Percentiles rank a stretch among this genome's conserved stretches.
Evolutionary conservation across 2,113 vertebrate species (phyloP).

Genomic region (Gadus macrocephalus): DNA sequence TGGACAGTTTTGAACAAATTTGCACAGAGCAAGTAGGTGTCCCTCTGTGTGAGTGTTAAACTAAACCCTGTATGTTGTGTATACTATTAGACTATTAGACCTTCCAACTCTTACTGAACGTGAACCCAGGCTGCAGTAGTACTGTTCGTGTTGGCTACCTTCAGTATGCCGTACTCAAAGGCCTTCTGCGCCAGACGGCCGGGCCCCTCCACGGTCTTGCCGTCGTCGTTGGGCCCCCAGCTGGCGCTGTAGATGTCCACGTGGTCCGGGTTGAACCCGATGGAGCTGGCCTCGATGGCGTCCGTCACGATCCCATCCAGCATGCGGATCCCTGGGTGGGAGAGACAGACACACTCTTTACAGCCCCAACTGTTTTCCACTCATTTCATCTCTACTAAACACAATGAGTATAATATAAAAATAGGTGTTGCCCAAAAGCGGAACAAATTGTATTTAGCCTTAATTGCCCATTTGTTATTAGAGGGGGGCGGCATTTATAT

Average conservation of each 20-base stretch:
- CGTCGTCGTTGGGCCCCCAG: slow-evolving; percentile 97
- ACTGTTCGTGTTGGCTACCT: slow-evolving; percentile 66
- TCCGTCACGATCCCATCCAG: slow-evolving; percentile 96
- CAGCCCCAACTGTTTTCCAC: no score
- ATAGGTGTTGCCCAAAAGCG: no score
- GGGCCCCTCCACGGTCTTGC: slow-evolving; percentile 95
- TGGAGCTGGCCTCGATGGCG: slow-evolving; percentile 96
- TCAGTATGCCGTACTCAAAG: slow-evolving; percentile 93
- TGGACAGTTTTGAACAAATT: no score
- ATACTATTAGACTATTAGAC: neutral
- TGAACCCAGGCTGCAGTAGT: neutral
- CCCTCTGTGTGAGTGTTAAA: neutral
- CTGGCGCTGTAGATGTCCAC: slow-evolving; percentile 98
- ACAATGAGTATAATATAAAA: no score
- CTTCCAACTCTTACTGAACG: neutral
- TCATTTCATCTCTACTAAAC: no score
- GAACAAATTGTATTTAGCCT: no score
- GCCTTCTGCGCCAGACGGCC: slow-evolving; percentile 93
- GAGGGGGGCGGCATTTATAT: no score
- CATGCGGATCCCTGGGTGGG: slow-evolving; percentile 87
- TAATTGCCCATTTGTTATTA: no score
- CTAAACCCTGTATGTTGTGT: neutral
- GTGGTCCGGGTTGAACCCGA: slow-evolving; percentile 92
- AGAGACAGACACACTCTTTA: no score
- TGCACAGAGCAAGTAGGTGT: neutral